Percentiles rank a stretch among this genome's conserved stretches.
Conservation (phyloP, 64 coral and sea anemone species). For the Actinia equina region DNA sequence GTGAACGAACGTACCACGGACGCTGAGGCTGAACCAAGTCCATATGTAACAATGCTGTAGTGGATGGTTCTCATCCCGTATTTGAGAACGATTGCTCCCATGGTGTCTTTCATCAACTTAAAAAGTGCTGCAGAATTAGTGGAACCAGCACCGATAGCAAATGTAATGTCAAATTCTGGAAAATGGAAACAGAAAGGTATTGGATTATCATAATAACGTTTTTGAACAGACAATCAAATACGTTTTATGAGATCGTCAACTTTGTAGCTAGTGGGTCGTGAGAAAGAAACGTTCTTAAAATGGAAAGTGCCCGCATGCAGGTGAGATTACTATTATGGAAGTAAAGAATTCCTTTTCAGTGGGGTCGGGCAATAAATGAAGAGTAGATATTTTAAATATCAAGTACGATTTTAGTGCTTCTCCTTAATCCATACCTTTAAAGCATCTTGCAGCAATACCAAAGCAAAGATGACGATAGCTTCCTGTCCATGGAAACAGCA, state of each 20-base stretch:
- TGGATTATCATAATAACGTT: background rate
- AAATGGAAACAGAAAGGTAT: background rate
- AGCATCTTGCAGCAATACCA: background rate
- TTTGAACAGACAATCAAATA: background rate
- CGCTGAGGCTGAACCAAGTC: background rate
- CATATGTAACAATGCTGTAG: constrained; percentile 56
- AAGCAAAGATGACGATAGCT: constrained; percentile 5
- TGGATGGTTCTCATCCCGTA: constrained; percentile 45
- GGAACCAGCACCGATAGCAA: constrained; percentile 39
- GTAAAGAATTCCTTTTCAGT: background rate
- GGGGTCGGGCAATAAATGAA: background rate
- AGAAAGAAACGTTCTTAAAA: too few species aligned
- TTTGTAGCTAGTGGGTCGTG: too few species aligned
- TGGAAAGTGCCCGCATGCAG: too few species aligned
- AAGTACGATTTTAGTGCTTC: background rate
- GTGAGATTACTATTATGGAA: background rate
- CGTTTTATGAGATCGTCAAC: too few species aligned
- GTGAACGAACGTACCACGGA: background rate
- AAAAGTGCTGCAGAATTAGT: background rate
- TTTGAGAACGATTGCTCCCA: constrained; percentile 11
- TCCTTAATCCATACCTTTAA: constrained; percentile 11
- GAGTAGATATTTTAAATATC: background rate
- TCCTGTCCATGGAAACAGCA: background rate
- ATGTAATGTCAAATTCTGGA: constrained; percentile 52
- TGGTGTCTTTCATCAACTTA: constrained; percentile 19